A percentile compares a stretch with the other conserved stretches of the same genome.
phyloP scores from a whole-genome alignment of 53 echinoderm and acorn worm species.

The Patiria pectinifera region DNA sequence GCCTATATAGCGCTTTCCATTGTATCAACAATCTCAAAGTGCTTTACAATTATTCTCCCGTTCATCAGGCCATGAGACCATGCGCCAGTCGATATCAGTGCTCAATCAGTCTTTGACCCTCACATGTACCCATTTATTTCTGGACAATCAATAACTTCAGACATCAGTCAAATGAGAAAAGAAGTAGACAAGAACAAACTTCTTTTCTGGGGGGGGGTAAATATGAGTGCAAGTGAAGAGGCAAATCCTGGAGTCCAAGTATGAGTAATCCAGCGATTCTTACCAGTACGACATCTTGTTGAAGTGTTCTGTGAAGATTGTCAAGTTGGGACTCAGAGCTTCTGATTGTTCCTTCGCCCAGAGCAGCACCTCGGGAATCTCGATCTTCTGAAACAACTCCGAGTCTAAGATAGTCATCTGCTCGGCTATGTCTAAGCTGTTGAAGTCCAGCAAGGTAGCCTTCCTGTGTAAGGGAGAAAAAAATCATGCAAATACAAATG shows the following conservation, averaged over 20 bases:
- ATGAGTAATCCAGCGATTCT: neutral
- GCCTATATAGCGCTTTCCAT: too few species aligned
- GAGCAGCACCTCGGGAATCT: slow-evolving; percentile 94
- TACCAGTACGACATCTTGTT: slow-evolving; percentile 99
- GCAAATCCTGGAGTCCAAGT: neutral
- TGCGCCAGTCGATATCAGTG: too few species aligned
- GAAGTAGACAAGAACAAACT: too few species aligned
- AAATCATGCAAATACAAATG: neutral
- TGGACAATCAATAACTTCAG: too few species aligned
- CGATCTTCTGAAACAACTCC: slow-evolving; percentile 95
- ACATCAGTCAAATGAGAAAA: too few species aligned
- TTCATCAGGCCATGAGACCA: too few species aligned
- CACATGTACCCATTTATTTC: too few species aligned
- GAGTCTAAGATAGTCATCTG: slow-evolving; percentile 98
- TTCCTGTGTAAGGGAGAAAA: slow-evolving; percentile 60
- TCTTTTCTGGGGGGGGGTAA: too few species aligned
- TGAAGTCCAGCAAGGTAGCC: slow-evolving; percentile 81
- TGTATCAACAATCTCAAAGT: too few species aligned
- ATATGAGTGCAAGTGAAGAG: neutral
- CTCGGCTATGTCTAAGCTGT: slow-evolving; percentile 86
- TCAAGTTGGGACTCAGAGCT: slow-evolving; percentile 93
- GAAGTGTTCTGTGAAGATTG: slow-evolving; percentile 99
- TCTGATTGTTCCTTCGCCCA: slow-evolving; percentile 99
- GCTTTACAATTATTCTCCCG: too few species aligned
- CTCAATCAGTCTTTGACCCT: too few species aligned